phyloP scores from a whole-genome alignment of 2,888 invertebrate genomes.

The Apeira syringaria region DNA sequence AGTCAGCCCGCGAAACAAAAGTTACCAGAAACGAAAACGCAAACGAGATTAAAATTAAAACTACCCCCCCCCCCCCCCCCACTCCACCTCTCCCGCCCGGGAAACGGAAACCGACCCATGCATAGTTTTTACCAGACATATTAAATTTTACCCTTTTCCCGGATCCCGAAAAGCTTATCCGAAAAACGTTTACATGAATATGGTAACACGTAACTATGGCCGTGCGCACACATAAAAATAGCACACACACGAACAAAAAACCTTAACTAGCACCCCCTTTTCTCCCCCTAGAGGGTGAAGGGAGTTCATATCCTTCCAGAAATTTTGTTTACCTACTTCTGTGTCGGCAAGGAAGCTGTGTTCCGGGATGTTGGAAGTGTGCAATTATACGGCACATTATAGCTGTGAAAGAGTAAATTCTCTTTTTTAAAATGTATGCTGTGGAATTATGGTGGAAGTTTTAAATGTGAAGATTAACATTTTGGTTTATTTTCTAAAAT shows the following conservation, averaged over 20 bases:
- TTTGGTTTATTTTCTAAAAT: too few species aligned
- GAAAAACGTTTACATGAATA: slow-evolving; percentile 44
- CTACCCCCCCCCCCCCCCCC: slow-evolving; percentile 16
- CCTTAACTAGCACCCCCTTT: slow-evolving; percentile 62
- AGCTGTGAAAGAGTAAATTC: slow-evolving; percentile 52
- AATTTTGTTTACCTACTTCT: slow-evolving; percentile 83
- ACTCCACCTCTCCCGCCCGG: neutral
- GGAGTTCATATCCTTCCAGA: slow-evolving; percentile 77
- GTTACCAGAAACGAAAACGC: slow-evolving; percentile 27
- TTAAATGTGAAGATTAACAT: too few species aligned
- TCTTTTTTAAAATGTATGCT: slow-evolving; percentile 10
- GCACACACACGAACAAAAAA: slow-evolving; percentile 75
- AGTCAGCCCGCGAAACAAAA: slow-evolving; percentile 19
- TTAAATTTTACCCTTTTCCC: slow-evolving; percentile 55
- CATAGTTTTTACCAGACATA: slow-evolving; percentile 51
- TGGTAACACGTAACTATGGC: neutral
- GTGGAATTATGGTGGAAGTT: too few species aligned
- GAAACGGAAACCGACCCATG: slow-evolving; percentile 26
- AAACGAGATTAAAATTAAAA: slow-evolving; percentile 36
- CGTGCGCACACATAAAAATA: slow-evolving; percentile 67
- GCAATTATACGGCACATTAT: too few species aligned
- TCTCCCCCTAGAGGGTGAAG: slow-evolving; percentile 23
- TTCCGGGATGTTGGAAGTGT: slow-evolving; percentile 58
- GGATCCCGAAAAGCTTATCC: slow-evolving; percentile 56
- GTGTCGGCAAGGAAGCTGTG: slow-evolving; percentile 71